Conservation (phyloP, 2,797 vertebrate species). For the Thripadectes ignobilis region DNA sequence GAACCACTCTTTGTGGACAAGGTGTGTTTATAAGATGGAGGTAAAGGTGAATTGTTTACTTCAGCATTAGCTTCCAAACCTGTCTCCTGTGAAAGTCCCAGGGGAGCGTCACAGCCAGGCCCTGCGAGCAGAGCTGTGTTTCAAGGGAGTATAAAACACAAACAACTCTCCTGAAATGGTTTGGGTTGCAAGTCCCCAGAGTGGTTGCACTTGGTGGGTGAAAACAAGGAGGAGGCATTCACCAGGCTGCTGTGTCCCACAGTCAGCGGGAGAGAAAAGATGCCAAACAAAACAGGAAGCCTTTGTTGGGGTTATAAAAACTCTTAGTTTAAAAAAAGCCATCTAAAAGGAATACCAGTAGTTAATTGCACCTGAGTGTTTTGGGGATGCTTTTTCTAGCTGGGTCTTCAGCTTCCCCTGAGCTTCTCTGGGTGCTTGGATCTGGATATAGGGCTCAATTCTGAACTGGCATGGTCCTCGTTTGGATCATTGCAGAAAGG, state of each 20-base stretch:
- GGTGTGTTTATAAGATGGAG: not conserved
- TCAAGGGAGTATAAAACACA: not conserved
- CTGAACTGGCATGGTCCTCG: rapidly evolving
- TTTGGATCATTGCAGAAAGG: not conserved
- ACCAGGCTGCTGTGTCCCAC: not conserved
- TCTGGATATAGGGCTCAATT: not conserved
- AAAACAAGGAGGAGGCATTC: not conserved
- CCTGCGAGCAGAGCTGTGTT: not conserved
- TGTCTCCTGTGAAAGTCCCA: not conserved
- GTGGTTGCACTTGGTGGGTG: not conserved
- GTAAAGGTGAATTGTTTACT: conserved; percentile 24
- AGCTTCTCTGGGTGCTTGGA: not conserved
- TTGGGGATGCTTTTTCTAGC: not conserved
- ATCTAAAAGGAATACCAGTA: not conserved
- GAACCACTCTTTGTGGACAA: not conserved
- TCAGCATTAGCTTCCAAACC: not conserved
- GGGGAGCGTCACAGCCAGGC: rapidly evolving
- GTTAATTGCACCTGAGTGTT: not conserved
- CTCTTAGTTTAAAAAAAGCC: not conserved
- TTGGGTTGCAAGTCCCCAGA: not conserved
- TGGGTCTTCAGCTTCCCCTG: not conserved
- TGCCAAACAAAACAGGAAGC: not conserved
- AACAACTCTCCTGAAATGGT: not conserved
- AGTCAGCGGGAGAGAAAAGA: not conserved
- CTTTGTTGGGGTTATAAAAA: not conserved